Evolutionary conservation across 2,797 vertebrate species (phyloP).

Genomic region (Malacoctenus gilli): DNA sequence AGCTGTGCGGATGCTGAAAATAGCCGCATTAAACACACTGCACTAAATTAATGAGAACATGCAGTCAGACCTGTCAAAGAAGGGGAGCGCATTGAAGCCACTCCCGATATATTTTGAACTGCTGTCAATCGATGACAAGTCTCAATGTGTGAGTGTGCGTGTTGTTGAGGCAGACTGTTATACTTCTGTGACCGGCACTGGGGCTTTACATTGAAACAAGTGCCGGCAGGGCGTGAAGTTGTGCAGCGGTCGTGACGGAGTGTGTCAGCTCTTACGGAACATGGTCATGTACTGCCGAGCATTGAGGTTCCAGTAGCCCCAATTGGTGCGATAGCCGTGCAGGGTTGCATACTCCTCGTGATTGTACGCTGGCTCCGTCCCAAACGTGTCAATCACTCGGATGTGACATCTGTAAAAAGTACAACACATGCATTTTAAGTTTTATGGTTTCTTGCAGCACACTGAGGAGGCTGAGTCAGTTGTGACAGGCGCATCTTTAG

Average conservation of each 20-base stretch:
- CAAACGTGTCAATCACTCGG: constrained; percentile 95
- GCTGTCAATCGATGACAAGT: constrained; percentile 25
- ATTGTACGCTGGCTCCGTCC: constrained; percentile 95
- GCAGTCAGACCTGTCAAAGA: constrained; percentile 62
- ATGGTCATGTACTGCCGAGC: constrained; percentile 98
- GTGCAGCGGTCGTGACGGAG: background rate
- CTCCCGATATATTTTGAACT: constrained; percentile 33
- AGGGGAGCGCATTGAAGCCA: constrained; percentile 49
- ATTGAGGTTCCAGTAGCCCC: constrained; percentile 98
- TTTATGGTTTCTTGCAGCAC: background rate
- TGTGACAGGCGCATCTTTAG: no score
- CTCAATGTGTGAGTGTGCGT: constrained; percentile 6
- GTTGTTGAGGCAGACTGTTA: constrained; percentile 23
- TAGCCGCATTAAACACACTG: constrained; percentile 57
- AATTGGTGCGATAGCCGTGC: constrained; percentile 95
- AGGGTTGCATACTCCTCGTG: constrained; percentile 95
- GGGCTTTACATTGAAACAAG: no score
- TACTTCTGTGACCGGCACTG: background rate
- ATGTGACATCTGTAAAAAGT: constrained; percentile 87
- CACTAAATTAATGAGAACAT: constrained; percentile 57
- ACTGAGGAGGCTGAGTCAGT: no score
- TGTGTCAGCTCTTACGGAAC: constrained; percentile 89
- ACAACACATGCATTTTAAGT: background rate
- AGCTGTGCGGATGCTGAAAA: constrained; percentile 54
- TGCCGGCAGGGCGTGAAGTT: background rate